Conservation (phyloP, 2,888 invertebrate genomes). For the Masnerella sp. region DNA sequence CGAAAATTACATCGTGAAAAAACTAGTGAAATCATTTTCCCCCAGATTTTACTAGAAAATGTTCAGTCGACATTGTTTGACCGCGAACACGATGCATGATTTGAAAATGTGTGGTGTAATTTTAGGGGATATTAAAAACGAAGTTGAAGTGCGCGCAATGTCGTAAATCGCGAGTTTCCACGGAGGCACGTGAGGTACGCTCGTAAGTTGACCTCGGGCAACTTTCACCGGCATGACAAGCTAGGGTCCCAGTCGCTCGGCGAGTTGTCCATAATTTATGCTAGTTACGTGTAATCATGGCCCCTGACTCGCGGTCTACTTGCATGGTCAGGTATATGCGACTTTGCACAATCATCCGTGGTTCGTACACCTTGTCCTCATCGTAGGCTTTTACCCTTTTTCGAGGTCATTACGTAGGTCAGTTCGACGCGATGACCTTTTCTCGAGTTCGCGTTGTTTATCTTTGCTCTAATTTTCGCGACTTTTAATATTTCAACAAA, state of each 20-base stretch:
- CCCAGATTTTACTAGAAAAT: no score
- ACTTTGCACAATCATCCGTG: constrained; percentile 65
- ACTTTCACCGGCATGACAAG: constrained; percentile 71
- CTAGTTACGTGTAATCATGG: constrained; percentile 72
- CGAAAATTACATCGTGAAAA: no score
- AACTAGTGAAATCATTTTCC: no score
- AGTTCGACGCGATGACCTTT: no score
- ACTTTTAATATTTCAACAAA: no score
- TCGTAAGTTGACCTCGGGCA: constrained; percentile 72
- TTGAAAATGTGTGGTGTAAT: constrained; percentile 31
- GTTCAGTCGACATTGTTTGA: no score
- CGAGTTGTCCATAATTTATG: constrained; percentile 71
- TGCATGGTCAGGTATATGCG: constrained; percentile 71
- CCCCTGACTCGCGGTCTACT: constrained; percentile 65
- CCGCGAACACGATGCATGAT: no score
- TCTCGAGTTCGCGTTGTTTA: no score
- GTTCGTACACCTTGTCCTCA: constrained; percentile 67
- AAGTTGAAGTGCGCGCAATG: constrained; percentile 35
- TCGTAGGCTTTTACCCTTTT: constrained; percentile 39
- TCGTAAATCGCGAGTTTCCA: constrained; percentile 55
- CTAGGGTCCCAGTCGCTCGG: constrained; percentile 54
- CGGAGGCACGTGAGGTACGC: constrained; percentile 58
- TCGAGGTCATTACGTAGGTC: constrained; percentile 54
- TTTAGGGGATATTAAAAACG: constrained; percentile 41
- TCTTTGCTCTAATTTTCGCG: no score